Percentiles rank a stretch among this genome's conserved stretches.
Evolutionary conservation across 1,140 invertebrate genomes (phyloP).

Genomic region (Camponotus vicinus): DNA sequence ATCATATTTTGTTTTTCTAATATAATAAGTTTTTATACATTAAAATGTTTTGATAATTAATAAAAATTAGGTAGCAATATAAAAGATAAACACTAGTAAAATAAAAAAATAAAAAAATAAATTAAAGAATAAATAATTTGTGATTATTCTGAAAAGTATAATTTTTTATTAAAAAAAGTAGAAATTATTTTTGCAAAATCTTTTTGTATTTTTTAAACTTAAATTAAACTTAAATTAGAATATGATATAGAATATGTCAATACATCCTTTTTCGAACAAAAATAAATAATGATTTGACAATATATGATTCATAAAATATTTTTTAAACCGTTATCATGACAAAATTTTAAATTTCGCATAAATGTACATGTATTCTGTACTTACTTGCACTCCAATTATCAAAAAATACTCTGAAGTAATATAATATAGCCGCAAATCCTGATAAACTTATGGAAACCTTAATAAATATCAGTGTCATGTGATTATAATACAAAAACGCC

Average conservation of each 20-base stretch:
- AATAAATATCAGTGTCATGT: neutral
- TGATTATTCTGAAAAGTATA: no score
- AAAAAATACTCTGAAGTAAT: neutral
- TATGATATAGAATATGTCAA: neutral
- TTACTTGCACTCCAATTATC: constrained; percentile 19
- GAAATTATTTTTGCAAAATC: neutral
- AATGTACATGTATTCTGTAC: neutral
- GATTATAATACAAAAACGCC: constrained; percentile 21
- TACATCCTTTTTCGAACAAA: neutral
- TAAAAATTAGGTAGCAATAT: no score
- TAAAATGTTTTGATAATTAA: no score
- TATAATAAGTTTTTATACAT: no score
- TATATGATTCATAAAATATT: neutral
- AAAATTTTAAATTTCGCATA: neutral
- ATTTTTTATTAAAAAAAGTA: neutral
- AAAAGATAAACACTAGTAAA: no score
- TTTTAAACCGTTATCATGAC: constrained; percentile 13
- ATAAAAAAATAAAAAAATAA: no score
- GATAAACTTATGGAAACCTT: neutral
- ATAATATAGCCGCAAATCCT: neutral
- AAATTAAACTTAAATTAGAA: neutral
- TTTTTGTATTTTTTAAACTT: neutral
- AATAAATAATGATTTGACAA: constrained; percentile 17
- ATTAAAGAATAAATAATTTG: no score
- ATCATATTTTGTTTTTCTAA: no score